Conservation (phyloP, 2,888 invertebrate species). For the Apomyelois bistriatella region DNA sequence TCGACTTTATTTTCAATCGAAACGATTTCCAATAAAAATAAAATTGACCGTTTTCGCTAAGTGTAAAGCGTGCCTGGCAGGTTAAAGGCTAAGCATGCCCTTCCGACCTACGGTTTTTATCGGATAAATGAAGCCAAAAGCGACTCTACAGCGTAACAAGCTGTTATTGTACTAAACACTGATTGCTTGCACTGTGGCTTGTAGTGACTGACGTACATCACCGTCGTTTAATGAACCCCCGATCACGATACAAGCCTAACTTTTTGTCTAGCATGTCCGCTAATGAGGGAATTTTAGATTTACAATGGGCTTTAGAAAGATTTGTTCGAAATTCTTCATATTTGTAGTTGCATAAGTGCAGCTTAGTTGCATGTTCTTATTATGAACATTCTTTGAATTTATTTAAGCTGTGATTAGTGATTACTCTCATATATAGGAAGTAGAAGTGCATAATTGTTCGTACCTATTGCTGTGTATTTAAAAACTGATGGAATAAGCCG, state of each 20-base stretch:
- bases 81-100: conserved; percentile 61
- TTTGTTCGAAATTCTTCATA: neutral
- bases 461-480: too few relatives aligned
- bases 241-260: conserved; percentile 12
- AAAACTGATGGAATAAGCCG: too few relatives aligned
- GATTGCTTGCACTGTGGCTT: conserved; percentile 43
- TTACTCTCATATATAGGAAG: too few relatives aligned
- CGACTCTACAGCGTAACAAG: conserved; percentile 48
- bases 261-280: conserved; percentile 12
- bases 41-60: conserved; percentile 31
- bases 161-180: conserved; percentile 53
- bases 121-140: conserved; percentile 59
- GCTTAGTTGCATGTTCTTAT: neutral
- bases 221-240: conserved; percentile 25
- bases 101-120: conserved; percentile 56
- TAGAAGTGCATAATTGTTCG: too few relatives aligned
- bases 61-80: conserved; percentile 35
- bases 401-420: neutral
- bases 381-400: neutral
- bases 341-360: conserved; percentile 1
- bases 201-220: conserved; percentile 62
- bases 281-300: conserved; percentile 13
- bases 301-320: neutral
- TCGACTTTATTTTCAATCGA: neutral
- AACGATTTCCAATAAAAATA: neutral